These are phyloP conservation scores for Caenorhabditis afra DNA, from an alignment of 2,888 invertebrate genomes.

Conservation along the genomic window DNA sequence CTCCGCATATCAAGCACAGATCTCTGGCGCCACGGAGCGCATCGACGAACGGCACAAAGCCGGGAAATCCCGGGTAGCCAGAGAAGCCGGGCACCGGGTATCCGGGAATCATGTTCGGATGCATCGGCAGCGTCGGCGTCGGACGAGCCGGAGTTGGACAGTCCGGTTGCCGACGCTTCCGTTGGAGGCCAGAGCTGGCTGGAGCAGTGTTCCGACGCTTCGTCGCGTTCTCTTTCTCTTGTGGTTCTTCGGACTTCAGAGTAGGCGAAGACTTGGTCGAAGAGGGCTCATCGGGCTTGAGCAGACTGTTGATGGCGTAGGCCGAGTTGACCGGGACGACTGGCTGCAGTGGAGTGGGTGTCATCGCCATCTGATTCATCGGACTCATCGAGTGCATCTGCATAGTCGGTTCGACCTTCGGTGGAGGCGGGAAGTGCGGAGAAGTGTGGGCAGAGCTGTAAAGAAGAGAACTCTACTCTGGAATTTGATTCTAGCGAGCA, in stretches of 20 bases:
- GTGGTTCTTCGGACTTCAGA: not conserved
- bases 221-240: not conserved
- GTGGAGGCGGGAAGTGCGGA: too few species aligned
- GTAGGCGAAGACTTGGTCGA: too few species aligned
- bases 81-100: too few species aligned
- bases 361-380: too few species aligned
- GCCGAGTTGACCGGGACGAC: not conserved
- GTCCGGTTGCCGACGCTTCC: not conserved
- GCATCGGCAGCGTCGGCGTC: not conserved
- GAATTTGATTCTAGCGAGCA: too few species aligned
- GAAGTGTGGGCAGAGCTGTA: too few species aligned
- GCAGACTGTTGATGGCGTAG: not conserved
- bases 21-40: constrained; percentile 10
- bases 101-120: not conserved
- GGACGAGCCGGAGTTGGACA: not conserved
- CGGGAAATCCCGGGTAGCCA: too few species aligned
- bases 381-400: too few species aligned
- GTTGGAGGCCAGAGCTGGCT: not conserved
- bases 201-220: not conserved
- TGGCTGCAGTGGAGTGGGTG: too few species aligned
- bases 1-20: constrained; percentile 65
- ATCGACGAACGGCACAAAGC: not conserved
- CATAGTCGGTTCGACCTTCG: too few species aligned
- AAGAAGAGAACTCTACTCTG: too few species aligned
- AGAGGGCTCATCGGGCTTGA: not conserved